Evolutionary conservation across 2,797 vertebrate genomes (phyloP).

Genomic region (Typhlichthys subterraneus): DNA sequence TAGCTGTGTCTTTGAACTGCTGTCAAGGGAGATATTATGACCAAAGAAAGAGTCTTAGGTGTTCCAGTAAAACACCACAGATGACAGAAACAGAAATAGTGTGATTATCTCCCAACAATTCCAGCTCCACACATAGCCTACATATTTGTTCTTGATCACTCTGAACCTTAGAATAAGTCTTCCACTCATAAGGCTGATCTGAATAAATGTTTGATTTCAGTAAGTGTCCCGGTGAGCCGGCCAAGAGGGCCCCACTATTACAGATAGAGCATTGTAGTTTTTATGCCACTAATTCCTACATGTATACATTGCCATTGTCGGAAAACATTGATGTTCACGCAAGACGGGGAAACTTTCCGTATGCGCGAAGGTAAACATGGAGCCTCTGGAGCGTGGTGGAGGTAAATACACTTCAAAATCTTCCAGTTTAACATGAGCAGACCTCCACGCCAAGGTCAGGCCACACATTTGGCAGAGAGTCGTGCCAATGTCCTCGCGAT

Average conservation of each 20-base stretch:
- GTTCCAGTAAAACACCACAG: too few relatives aligned
- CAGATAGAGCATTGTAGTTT: neutral
- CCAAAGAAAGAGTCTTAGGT: too few relatives aligned
- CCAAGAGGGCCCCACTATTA: neutral
- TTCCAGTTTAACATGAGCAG: constrained; percentile 17
- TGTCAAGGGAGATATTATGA: too few relatives aligned
- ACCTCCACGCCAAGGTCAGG: neutral
- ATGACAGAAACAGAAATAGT: neutral
- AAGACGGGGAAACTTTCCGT: constrained; percentile 2
- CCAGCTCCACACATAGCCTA: constrained; percentile 2
- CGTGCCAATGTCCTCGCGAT: neutral
- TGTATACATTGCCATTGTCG: constrained; percentile 9
- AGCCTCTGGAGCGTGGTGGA: constrained; percentile 10
- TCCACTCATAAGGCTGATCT: constrained; percentile 19
- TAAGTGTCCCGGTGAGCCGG: constrained; percentile 9
- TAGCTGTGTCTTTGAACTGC: too few relatives aligned
- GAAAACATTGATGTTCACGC: constrained; percentile 11
- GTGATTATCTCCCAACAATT: constrained; percentile 32
- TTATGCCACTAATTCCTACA: neutral
- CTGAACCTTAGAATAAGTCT: constrained; percentile 4
- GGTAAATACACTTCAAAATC: constrained; percentile 8
- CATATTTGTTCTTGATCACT: constrained; percentile 1
- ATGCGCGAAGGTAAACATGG: constrained; percentile 15
- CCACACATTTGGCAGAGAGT: neutral
- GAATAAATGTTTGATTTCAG: constrained; percentile 57